Percentiles rank a stretch among this genome's conserved stretches.
Conservation (phyloP, 2,113 vertebrate species). For the Dasyornis broadbenti region DNA sequence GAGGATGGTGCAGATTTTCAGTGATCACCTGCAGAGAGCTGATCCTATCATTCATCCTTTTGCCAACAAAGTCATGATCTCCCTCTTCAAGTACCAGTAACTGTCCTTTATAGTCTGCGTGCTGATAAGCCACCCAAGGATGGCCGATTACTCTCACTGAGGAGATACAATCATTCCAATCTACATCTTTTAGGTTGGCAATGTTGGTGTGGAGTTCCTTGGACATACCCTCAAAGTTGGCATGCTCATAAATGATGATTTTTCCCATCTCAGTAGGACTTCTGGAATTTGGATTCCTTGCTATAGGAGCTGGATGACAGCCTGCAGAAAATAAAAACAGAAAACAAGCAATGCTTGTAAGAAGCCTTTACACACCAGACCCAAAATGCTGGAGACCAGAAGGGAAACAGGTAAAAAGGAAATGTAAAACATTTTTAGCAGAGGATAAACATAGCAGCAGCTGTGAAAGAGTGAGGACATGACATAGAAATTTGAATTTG, state of each 20-base stretch:
- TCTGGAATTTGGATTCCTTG: not conserved
- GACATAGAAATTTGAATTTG: not conserved
- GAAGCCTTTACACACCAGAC: not conserved
- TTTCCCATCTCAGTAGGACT: not conserved
- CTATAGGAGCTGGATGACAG: not conserved
- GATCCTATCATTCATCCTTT: not conserved
- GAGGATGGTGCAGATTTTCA: not conserved
- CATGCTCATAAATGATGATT: not conserved
- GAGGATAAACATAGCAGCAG: not conserved
- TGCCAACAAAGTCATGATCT: not conserved
- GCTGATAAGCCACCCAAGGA: constrained; percentile 45
- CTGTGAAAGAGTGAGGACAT: not conserved
- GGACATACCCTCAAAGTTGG: constrained; percentile 5
- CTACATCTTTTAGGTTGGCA: not conserved
- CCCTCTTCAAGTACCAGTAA: constrained; percentile 27
- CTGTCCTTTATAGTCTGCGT: not conserved
- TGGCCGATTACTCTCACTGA: constrained; percentile 19
- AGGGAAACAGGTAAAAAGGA: not conserved
- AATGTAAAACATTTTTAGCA: not conserved
- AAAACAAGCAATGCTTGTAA: not conserved
- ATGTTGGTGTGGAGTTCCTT: not conserved
- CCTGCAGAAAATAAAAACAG: not conserved
- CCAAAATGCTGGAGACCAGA: not conserved
- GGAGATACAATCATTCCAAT: constrained; percentile 25
- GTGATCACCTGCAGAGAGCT: not conserved